Conservation (phyloP, 2,888 invertebrate species). For the Galeopsomyia nigrocyanea region DNA sequence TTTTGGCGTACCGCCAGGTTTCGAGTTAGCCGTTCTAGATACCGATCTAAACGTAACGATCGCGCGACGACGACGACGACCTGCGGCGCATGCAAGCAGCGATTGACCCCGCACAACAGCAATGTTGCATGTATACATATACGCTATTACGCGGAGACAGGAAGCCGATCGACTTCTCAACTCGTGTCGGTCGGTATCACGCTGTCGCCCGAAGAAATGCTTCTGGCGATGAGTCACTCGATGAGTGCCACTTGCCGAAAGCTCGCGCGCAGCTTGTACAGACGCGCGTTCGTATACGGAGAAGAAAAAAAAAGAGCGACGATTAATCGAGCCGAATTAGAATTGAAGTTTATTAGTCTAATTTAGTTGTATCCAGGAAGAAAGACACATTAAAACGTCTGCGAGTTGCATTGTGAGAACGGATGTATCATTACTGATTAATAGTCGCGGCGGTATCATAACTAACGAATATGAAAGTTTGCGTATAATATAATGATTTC, state of each 20-base stretch:
- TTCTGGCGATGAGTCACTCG: background rate
- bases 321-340: background rate
- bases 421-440: background rate
- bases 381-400: background rate
- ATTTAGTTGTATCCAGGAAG: background rate
- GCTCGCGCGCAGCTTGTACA: too few relatives aligned
- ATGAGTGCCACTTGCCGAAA: too few relatives aligned
- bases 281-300: background rate
- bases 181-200: background rate
- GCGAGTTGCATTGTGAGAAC: too few relatives aligned
- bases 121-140: too few relatives aligned
- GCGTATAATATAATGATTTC: too few relatives aligned
- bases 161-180: background rate
- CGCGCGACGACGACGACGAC: too few relatives aligned
- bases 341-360: slow-evolving; percentile 14
- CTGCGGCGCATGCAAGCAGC: too few relatives aligned
- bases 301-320: slow-evolving; percentile 2
- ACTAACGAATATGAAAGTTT: background rate
- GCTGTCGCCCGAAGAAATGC: slow-evolving; percentile 5
- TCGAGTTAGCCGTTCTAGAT: too few relatives aligned
- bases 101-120: too few relatives aligned
- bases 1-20: too few relatives aligned
- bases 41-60: too few relatives aligned
- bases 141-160: too few relatives aligned
- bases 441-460: background rate